phyloP scores from a whole-genome alignment of 2,113 vertebrate species.

The Melospiza melodia region DNA sequence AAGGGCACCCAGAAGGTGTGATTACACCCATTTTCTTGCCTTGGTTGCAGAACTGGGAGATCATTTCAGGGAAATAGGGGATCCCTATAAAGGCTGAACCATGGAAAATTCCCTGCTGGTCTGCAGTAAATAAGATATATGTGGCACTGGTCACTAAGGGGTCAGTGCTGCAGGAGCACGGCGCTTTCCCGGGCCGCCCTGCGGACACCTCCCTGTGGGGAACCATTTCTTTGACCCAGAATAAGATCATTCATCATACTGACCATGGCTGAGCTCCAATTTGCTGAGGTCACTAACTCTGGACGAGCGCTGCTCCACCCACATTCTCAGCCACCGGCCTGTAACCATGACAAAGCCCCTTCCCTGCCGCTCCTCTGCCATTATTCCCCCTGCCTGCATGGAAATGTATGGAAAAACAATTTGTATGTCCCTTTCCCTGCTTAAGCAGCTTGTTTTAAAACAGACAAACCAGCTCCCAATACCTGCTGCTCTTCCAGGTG shows the following conservation, averaged over 20 bases:
- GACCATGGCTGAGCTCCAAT: slow-evolving; percentile 74
- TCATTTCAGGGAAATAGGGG: not conserved
- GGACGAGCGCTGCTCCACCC: slow-evolving; percentile 65
- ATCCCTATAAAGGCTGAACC: not conserved
- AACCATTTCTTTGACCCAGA: slow-evolving; percentile 66
- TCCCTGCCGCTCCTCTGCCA: slow-evolving; percentile 59
- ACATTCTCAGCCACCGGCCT: slow-evolving; percentile 77
- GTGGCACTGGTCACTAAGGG: slow-evolving; percentile 64
- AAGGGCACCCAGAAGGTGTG: not conserved
- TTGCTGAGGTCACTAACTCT: slow-evolving; percentile 80
- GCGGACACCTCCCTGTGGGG: slow-evolving; percentile 55
- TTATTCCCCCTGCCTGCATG: slow-evolving; percentile 73
- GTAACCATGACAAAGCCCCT: slow-evolving; percentile 79
- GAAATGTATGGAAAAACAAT: slow-evolving; percentile 57
- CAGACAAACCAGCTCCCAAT: not conserved
- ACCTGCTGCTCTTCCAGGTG: not conserved
- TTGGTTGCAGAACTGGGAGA: not conserved
- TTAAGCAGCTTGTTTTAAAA: not conserved
- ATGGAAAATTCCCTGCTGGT: slow-evolving; percentile 57
- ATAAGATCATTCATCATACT: slow-evolving; percentile 81
- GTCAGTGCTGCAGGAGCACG: slow-evolving; percentile 56
- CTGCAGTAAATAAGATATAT: slow-evolving; percentile 42
- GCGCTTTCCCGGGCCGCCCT: slow-evolving; percentile 5
- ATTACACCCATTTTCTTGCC: not conserved
- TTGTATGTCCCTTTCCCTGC: slow-evolving; percentile 16